Evolutionary conservation across 2,113 vertebrate species (phyloP).

Genomic region (Oryzias melastigma): DNA sequence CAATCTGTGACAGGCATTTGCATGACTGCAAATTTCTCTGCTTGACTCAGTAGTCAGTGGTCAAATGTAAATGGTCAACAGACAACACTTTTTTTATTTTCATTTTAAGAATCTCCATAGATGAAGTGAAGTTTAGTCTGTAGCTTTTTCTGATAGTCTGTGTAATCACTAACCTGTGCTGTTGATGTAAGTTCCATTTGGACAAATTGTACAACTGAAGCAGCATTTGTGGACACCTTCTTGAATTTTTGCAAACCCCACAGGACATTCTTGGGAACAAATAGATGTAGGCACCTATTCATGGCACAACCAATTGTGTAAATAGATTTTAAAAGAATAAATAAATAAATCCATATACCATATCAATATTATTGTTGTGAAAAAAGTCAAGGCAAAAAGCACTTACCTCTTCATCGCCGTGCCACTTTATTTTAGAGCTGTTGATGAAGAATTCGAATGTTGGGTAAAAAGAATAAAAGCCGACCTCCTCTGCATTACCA

Average conservation of each 20-base stretch:
- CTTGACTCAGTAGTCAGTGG: no score
- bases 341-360: no score
- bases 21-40: no score
- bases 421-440: constrained; percentile 71
- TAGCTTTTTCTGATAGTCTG: no score
- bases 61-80: no score
- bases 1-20: no score
- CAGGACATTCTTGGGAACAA: constrained; percentile 46
- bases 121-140: no score
- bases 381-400: background rate
- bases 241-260: constrained; percentile 30
- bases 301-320: background rate
- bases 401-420: constrained; percentile 52
- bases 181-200: constrained; percentile 76
- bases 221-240: constrained; percentile 74
- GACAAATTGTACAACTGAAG: constrained; percentile 79
- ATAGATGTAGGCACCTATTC: constrained; percentile 46
- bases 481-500: constrained; percentile 58
- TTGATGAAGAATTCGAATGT: constrained; percentile 63
- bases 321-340: no score
- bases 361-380: no score
- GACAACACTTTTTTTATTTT: no score
- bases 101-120: no score
- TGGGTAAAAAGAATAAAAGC: constrained; percentile 66
- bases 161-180: constrained; percentile 67